Evolutionary conservation across 2,113 vertebrate genomes (phyloP).

Genomic region (Carollia perspicillata): DNA sequence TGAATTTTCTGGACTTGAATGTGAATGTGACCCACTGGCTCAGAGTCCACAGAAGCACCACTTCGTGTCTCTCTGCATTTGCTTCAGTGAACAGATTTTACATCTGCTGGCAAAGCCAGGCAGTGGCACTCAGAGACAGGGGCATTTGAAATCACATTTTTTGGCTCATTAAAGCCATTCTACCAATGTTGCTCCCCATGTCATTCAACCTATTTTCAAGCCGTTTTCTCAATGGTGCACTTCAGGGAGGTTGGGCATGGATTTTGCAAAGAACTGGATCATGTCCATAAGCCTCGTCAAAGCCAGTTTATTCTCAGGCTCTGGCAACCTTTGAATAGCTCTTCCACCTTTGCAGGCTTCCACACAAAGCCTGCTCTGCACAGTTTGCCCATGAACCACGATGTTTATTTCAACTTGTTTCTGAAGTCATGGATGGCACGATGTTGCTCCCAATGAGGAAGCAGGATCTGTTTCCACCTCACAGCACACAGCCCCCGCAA

Average conservation of each 20-base stretch:
- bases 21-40: constrained; percentile 14
- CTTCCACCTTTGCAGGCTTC: constrained; percentile 76
- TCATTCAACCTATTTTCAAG: constrained; percentile 83
- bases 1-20: constrained; percentile 24
- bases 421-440: constrained; percentile 38
- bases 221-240: constrained; percentile 81
- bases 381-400: constrained; percentile 65
- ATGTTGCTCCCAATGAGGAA: constrained; percentile 57
- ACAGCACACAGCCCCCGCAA: constrained; percentile 67
- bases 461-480: constrained; percentile 65
- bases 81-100: constrained; percentile 63
- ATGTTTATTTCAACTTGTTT: constrained; percentile 69
- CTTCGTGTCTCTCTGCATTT: constrained; percentile 61
- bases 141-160: constrained; percentile 80
- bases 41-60: constrained; percentile 27
- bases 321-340: constrained; percentile 68
- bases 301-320: constrained; percentile 66
- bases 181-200: constrained; percentile 69
- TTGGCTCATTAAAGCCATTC: constrained; percentile 82
- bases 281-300: constrained; percentile 61
- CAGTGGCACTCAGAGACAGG: constrained; percentile 66
- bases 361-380: constrained; percentile 63
- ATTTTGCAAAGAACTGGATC: constrained; percentile 66
- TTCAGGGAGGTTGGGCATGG: constrained; percentile 70
- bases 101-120: constrained; percentile 72